Evolutionary conservation across 35 echinoderm and acorn worm genomes (phyloP), one percentile per base, ranked within the genome.

Genomic region (Nesometra sesokonis): DNA sequence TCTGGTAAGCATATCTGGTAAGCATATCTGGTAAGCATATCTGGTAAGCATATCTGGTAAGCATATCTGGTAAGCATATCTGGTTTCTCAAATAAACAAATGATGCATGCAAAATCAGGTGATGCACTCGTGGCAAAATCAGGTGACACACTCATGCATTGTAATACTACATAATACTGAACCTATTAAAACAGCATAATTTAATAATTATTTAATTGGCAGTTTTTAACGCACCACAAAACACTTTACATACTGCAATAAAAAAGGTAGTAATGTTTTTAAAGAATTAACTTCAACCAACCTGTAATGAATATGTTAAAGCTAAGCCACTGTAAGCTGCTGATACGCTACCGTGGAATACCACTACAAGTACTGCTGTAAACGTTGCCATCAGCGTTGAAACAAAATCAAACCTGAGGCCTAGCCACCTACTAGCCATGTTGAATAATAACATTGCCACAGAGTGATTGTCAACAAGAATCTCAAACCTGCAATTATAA

Each of bases 341-440:
- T n/a, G 81, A 83, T 37, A 83, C 37, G 17, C 23, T 83, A 29
- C 81, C 81, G 23, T 83, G 81, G 13, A 38, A 37, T 7, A 83
- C 34, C 81, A 38, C 81, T 38, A 83, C 81, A 11, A 83, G 34
- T 30, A 83, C 17, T 35, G 35, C 35, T 13, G 81, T 83, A 30
- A 83, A 29, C 17, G 81, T 83, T 3, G 81, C 37, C 27, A 83
- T 83, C 3, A 39, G n/a, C 30, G 37, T 83, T 35, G 81, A 37
- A 38, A 83, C 37, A 15, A 83, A 37, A 39, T 83, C 81, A 30
- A 83, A 38, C 11, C 81, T 35, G 2, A 83, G 34, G 27, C 34
- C 81, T 13, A 38, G 34, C 81, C 81, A 83, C 38, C 81, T 83
- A 35, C 34, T 83, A 5, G 81, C 81, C 29, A 83, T 83, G 35